phyloP scores from a whole-genome alignment of 1,140 invertebrate species.

The Probaryconus sp. region DNA sequence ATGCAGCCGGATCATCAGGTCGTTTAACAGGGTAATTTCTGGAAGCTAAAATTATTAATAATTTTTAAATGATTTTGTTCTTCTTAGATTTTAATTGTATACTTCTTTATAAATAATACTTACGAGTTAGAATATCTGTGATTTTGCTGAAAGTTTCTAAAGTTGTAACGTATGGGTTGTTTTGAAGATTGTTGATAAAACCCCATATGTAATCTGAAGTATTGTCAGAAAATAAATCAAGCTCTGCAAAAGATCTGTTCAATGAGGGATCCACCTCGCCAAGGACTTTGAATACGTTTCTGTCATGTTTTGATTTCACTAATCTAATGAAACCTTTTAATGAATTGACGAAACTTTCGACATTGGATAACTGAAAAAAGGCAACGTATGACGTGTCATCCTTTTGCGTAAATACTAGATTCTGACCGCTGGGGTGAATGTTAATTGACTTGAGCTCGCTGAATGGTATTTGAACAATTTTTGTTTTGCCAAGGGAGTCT shows the following conservation, averaged over 20 bases:
- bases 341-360: constrained; percentile 85
- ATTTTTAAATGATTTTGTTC: background rate
- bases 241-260: constrained; percentile 89
- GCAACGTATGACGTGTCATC: constrained; percentile 87
- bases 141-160: constrained; percentile 91
- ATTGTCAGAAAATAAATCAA: constrained; percentile 88
- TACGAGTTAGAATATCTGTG: constrained; percentile 82
- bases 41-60: background rate
- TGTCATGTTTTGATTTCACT: constrained; percentile 83
- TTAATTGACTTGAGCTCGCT: constrained; percentile 84
- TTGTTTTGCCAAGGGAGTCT: constrained; percentile 78
- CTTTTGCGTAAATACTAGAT: constrained; percentile 85
- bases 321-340: constrained; percentile 82
- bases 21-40: constrained; percentile 73
- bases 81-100: too few relatives aligned
- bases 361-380: constrained; percentile 92
- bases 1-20: constrained; percentile 78
- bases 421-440: constrained; percentile 82
- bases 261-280: constrained; percentile 82
- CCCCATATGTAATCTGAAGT: constrained; percentile 83
- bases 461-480: constrained; percentile 82
- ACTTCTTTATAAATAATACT: constrained; percentile 56
- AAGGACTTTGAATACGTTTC: constrained; percentile 83
- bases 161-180: constrained; percentile 88
- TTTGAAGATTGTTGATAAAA: constrained; percentile 84